Conservation (phyloP, 2,113 vertebrate species). For the Bothrops jararaca region DNA sequence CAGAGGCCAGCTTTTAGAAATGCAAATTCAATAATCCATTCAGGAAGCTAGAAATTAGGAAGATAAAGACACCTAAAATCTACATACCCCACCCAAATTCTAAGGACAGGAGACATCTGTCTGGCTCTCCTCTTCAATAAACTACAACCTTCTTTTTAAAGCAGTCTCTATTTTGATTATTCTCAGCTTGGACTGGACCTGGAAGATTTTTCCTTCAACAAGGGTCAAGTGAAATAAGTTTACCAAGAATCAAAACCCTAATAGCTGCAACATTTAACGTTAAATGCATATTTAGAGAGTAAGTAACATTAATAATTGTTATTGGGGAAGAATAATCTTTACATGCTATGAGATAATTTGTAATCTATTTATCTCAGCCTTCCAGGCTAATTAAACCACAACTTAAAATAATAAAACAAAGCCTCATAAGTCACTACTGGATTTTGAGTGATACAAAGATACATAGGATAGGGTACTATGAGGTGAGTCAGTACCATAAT, state of each 20-base stretch:
- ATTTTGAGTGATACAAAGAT: not conserved
- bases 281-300: not conserved
- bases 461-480: not conserved
- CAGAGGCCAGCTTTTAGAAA: too few relatives aligned
- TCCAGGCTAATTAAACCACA: not conserved
- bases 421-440: not conserved
- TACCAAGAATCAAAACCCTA: not conserved
- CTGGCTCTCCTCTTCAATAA: too few relatives aligned
- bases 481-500: not conserved
- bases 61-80: too few relatives aligned
- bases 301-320: not conserved
- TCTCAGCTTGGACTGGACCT: too few relatives aligned
- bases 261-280: not conserved
- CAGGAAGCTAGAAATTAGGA: too few relatives aligned
- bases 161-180: too few relatives aligned
- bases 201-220: too few relatives aligned
- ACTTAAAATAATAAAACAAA: slow-evolving; percentile 12
- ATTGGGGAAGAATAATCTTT: not conserved
- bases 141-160: too few relatives aligned
- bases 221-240: not conserved
- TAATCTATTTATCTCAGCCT: not conserved
- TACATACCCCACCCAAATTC: too few relatives aligned
- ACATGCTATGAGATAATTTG: not conserved
- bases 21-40: too few relatives aligned
- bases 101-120: too few relatives aligned